A percentile compares a stretch with the other conserved stretches of the same genome.
phyloP scores from a whole-genome alignment of 1,140 invertebrate genomes.

The Brachionus angularis region DNA sequence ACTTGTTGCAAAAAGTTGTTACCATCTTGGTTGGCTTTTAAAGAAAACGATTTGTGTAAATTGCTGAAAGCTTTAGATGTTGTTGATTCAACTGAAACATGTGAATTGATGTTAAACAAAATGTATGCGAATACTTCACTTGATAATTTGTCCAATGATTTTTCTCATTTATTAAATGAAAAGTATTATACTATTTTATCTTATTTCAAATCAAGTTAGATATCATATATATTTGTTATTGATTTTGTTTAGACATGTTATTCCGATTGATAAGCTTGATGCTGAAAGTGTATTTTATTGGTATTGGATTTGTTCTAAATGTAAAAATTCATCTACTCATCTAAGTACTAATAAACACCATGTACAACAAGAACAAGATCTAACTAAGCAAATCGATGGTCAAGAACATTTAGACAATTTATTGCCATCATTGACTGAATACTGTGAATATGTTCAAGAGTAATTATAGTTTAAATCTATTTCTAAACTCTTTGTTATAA shows the following conservation, averaged over 20 bases:
- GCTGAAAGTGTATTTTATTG: conserved; percentile 65
- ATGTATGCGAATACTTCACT: conserved; percentile 19
- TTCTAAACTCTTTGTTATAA: background rate
- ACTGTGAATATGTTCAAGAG: conserved; percentile 40
- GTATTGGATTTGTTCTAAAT: conserved; percentile 61
- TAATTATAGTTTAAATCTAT: background rate
- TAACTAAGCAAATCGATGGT: conserved; percentile 48
- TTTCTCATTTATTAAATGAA: conserved; percentile 26
- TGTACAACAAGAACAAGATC: conserved; percentile 48
- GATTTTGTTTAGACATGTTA: conserved; percentile 50
- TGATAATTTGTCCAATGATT: background rate
- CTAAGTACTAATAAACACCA: too few species aligned
- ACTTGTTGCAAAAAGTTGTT: background rate
- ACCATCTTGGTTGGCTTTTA: conserved; percentile 30
- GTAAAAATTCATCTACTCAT: too few species aligned
- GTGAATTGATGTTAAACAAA: conserved; percentile 29
- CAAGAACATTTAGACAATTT: conserved; percentile 58
- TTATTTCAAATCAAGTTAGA: background rate
- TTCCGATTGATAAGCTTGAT: conserved; percentile 59
- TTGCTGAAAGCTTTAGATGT: conserved; percentile 28
- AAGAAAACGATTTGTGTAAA: conserved; percentile 42
- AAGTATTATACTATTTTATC: conserved; percentile 30
- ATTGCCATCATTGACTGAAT: conserved; percentile 47
- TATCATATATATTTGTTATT: background rate
- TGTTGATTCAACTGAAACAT: background rate